Evolutionary conservation across 2,113 vertebrate species (phyloP), one percentile per base, ranked within the genome.

Genomic region (Harpagus bidentatus): DNA sequence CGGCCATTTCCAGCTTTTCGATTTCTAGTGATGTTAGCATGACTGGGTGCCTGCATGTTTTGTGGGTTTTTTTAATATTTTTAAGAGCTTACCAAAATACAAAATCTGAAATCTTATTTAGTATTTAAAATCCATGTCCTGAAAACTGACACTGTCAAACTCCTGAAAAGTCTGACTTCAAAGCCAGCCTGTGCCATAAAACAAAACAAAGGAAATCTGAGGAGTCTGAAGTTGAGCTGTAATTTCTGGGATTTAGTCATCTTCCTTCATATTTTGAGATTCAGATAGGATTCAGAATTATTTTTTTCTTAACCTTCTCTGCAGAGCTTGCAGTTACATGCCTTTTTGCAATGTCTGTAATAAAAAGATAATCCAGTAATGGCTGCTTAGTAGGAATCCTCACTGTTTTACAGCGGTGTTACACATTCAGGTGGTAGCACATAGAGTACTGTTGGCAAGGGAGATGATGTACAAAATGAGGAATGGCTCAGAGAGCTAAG

Each of bases 201-300:
- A 67, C 16, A 17, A 34, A 85, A 16, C 0, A 0, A 79, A 19
- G 9, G 34, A 79, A n/a, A 13, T 58, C 14, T 15, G 9, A 43
- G 14, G 48, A 88, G 16, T 77, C 18, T 48, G 29, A 81, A 85
- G 32, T 34, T 58, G 10, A 74, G 66, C 38, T 63, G 32, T 42
- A 55, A 34, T 43, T 89, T 74, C 29, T 66, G 42, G 17, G 11
- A 12, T 62, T 94, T 65, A 47, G 31, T 86, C 7, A 18, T 61
- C 12, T 77, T 38, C 19, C 32, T 29, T 73, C 6, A 1, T 76
- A 61, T 23, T 93, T 82, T 58, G 36, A 70, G 20, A 59, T 83
- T 77, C 20, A 45, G 23, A 47, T 74, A 17, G 40, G 40, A 77
- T 55, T 82, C 19, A 5, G 36, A 79, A 13, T 34, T 62, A 11